Evolutionary conservation across 2,113 vertebrate genomes (phyloP).

Genomic region (Candoia aspera): DNA sequence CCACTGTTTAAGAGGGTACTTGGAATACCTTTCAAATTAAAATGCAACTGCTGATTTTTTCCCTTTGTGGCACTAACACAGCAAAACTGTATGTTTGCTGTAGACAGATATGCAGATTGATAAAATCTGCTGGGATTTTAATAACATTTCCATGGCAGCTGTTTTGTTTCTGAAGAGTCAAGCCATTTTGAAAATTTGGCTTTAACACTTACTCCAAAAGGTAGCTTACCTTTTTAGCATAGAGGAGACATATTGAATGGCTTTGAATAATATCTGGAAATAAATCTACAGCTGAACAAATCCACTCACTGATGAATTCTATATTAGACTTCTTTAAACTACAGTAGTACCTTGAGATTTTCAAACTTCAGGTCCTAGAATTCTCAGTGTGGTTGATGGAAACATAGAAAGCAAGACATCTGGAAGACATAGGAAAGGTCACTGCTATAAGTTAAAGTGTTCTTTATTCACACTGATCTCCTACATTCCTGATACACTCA

Average conservation of each 20-base stretch:
- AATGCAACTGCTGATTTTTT: conserved; percentile 4
- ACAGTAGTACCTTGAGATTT: neutral
- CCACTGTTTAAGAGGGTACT: conserved; percentile 10
- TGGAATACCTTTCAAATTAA: neutral
- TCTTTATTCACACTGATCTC: neutral
- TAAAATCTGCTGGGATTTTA: neutral
- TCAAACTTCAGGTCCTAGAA: neutral
- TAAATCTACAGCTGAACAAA: neutral
- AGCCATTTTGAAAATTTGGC: neutral
- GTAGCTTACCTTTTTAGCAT: neutral
- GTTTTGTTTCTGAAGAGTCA: neutral
- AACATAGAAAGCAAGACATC: neutral
- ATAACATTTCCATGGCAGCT: neutral
- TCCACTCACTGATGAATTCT: neutral
- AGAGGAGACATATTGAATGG: neutral
- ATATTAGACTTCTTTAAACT: neutral
- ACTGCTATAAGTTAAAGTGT: neutral
- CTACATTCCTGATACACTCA: neutral
- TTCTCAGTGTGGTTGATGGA: neutral
- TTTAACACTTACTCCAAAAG: neutral
- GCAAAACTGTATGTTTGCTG: neutral
- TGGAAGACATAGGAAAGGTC: neutral
- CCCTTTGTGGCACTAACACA: neutral
- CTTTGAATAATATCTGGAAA: neutral
- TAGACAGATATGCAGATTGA: neutral